Conservation (phyloP, 1,140 invertebrate genomes). For the Drosophila baimaii region DNA sequence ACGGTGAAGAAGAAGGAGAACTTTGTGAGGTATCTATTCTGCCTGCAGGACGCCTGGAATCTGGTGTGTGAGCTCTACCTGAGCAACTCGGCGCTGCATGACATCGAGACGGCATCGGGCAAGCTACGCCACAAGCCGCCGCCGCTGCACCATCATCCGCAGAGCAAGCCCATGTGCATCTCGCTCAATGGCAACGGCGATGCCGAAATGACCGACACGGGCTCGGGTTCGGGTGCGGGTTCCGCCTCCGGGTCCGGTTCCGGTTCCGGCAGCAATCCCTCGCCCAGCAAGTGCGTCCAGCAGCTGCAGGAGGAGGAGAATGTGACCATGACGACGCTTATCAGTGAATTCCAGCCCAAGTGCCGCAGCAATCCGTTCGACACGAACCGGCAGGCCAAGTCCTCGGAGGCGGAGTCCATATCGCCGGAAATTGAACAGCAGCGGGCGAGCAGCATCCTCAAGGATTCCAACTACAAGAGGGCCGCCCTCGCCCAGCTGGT, state of each 20-base stretch:
- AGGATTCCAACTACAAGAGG: conserved; percentile 86
- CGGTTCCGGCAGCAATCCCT: conserved; percentile 41
- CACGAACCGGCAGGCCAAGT: conserved; percentile 84
- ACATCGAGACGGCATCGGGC: conserved; percentile 84
- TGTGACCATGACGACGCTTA: conserved; percentile 84
- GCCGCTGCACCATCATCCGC: conserved; percentile 23
- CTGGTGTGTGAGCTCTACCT: conserved; percentile 86
- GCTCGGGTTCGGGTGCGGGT: conserved; percentile 22
- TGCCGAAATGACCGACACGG: conserved; percentile 33
- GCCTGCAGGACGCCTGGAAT: conserved; percentile 87
- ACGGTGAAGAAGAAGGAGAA: conserved; percentile 86
- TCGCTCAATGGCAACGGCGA: conserved; percentile 65
- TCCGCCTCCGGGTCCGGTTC: conserved; percentile 9
- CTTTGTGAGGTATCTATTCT: conserved; percentile 86
- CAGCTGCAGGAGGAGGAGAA: conserved; percentile 81
- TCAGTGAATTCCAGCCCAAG: conserved; percentile 85
- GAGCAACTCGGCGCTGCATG: conserved; percentile 85
- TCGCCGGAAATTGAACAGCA: conserved; percentile 91
- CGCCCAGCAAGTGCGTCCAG: conserved; percentile 76
- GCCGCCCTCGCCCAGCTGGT: conserved; percentile 80
- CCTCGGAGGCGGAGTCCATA: conserved; percentile 86
- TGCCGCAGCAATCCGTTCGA: conserved; percentile 86
- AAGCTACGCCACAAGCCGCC: conserved; percentile 49
- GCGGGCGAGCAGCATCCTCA: conserved; percentile 90
- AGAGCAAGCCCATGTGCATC: conserved; percentile 67